Evolutionary conservation across 2,113 vertebrate species (phyloP), one percentile per base, ranked within the genome.

Genomic region (Coturnix japonica): DNA sequence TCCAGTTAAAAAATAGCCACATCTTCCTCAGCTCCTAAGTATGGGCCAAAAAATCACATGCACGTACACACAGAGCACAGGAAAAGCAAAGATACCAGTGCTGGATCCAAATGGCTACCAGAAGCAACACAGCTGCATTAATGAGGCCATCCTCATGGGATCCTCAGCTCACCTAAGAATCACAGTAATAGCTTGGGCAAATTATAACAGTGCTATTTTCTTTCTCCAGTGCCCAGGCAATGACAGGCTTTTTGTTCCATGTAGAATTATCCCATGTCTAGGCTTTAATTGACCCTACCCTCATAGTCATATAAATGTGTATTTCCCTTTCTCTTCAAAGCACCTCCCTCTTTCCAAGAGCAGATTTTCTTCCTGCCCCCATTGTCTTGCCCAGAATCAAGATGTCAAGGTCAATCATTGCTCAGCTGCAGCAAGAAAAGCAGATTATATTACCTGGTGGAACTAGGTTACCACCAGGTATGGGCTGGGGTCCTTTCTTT

Each of bases 391-490:
- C 74, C 87, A 59, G 83, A 86, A 66, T 76, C 14, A 12, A 51
- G 82, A 64, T 8, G 74, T 90, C 31, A 1, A 88, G 71, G 65
- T 66, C 82, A 94, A 94, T 92, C 91, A 63, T 49, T 59, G 57
- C 26, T 74, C 87, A 56, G 56, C 67, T 39, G 43, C 74, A 78
- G 85, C 81, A 89, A 91, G 80, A 51, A 86, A 92, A 92, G 64
- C 81, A 93, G 87, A 87, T 82, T 80, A n/a, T 78, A 53, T 94
- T 89, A 88, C 86, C 89, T 95, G 87, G 47, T 89, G n/a, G 63
- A 92, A 91, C 43, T 90, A 91, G 87, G 80, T 90, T 95, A 85
- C 46, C 78, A 47, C 91, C 91, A 91, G 81, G 87, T 89, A 81
- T 1, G 44, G 56, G 13, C 51, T 76, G 33, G 43, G 18, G n/a